These are phyloP conservation scores for Fregetta grallaria DNA, from an alignment of 2,113 vertebrate species.

Conservation along the genomic window DNA sequence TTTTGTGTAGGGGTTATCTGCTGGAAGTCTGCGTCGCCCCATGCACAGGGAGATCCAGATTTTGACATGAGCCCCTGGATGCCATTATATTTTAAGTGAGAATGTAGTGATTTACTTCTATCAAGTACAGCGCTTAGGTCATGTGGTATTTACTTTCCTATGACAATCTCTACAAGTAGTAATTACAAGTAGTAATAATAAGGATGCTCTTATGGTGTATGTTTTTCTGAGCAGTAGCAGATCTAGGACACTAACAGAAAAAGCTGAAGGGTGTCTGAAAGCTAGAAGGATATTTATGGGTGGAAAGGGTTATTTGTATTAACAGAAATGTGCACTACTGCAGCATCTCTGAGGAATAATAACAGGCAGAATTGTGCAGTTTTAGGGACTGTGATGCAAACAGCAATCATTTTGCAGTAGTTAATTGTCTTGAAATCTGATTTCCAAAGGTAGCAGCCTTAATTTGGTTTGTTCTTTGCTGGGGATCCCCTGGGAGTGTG, in stretches of 20 bases:
- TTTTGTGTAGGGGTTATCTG: constrained; percentile 11
- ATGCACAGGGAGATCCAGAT: not conserved
- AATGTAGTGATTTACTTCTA: not conserved
- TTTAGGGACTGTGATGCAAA: not conserved
- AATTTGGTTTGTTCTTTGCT: constrained; percentile 35
- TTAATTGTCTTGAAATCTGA: constrained; percentile 43
- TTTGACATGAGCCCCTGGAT: not conserved
- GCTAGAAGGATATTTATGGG: not conserved
- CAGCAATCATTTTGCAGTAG: not conserved
- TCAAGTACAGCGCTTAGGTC: not conserved
- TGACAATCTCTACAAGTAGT: not conserved
- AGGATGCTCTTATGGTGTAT: not conserved
- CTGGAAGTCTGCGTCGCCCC: not conserved
- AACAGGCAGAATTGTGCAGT: not conserved
- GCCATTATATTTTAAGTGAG: not conserved
- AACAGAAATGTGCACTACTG: not conserved
- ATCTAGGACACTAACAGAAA: not conserved
- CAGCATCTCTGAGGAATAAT: not conserved
- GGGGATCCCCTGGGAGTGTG: not conserved
- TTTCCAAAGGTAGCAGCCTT: constrained; percentile 37
- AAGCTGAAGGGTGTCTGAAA: not conserved
- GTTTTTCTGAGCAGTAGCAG: not conserved
- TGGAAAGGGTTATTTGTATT: not conserved
- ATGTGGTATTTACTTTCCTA: not conserved
- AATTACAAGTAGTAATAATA: not conserved